phyloP scores from a whole-genome alignment of 2,888 invertebrate genomes.

The Mythimna pallens region DNA sequence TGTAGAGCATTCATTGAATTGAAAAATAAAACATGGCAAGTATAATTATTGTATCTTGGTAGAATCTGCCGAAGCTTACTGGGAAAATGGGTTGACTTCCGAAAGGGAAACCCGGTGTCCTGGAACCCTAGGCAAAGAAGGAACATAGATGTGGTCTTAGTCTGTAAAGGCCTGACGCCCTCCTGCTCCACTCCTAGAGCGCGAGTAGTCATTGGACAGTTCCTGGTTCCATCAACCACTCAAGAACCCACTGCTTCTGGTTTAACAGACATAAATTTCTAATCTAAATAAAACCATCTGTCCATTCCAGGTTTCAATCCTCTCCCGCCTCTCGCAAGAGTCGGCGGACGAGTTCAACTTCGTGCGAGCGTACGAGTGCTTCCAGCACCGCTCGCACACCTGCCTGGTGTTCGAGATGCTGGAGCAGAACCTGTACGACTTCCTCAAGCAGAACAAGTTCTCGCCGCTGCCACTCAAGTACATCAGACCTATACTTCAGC shows the following conservation, averaged over 20 bases:
- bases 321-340: slow-evolving; percentile 98
- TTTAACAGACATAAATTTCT: not conserved
- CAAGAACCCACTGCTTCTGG: no score
- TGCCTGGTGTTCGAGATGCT: slow-evolving; percentile 99
- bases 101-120: no score
- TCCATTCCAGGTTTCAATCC: slow-evolving; percentile 93
- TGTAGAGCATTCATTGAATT: not conserved
- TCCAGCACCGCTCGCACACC: slow-evolving; percentile 99
- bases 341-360: slow-evolving; percentile 99
- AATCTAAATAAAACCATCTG: not conserved
- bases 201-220: no score
- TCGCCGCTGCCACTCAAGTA: slow-evolving; percentile 99
- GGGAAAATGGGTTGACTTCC: no score
- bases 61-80: no score
- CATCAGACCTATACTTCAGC: slow-evolving; percentile 99
- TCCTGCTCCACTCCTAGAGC: no score
- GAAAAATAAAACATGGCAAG: not conserved
- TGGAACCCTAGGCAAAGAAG: no score
- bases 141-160: no score
- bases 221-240: no score
- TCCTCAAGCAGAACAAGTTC: slow-evolving; percentile 99
- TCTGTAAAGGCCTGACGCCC: no score
- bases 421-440: slow-evolving; percentile 99
- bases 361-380: slow-evolving; percentile 99
- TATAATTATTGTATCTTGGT: no score